phyloP scores from a whole-genome alignment of 2,888 invertebrate genomes.

The Apotomis betuletana region DNA sequence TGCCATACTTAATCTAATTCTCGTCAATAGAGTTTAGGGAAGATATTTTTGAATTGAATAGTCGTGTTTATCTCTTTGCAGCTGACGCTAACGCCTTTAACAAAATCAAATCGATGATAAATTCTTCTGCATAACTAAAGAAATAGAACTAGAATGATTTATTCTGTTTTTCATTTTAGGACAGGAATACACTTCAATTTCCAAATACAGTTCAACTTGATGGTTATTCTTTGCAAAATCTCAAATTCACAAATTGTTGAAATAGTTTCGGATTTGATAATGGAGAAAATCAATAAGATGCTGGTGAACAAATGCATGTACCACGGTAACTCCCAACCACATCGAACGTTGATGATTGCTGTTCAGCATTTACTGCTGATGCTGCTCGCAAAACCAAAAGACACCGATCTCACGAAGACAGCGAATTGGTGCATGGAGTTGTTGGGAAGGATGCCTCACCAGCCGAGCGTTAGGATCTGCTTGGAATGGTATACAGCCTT shows the following conservation, averaged over 20 bases:
- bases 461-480: conserved; percentile 67
- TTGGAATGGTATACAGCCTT: conserved; percentile 74
- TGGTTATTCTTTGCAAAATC: conserved; percentile 60
- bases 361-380: conserved; percentile 68
- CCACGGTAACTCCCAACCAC: conserved; percentile 70
- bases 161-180: conserved; percentile 55
- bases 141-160: no score
- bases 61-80: no score
- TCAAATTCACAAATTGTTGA: conserved; percentile 53
- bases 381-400: conserved; percentile 54
- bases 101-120: no score
- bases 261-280: conserved; percentile 58
- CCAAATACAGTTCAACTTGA: conserved; percentile 63
- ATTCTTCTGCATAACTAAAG: no score
- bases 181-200: conserved; percentile 60
- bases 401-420: conserved; percentile 48
- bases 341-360: conserved; percentile 63
- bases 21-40: no score
- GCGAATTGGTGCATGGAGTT: conserved; percentile 64
- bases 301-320: conserved; percentile 72
- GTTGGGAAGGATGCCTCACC: conserved; percentile 70
- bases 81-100: no score
- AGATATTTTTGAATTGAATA: no score
- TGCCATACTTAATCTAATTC: no score
- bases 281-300: conserved; percentile 59